These are phyloP conservation scores for Donacobius atricapilla DNA, from an alignment of 2,113 vertebrate genomes.

Conservation along the genomic window DNA sequence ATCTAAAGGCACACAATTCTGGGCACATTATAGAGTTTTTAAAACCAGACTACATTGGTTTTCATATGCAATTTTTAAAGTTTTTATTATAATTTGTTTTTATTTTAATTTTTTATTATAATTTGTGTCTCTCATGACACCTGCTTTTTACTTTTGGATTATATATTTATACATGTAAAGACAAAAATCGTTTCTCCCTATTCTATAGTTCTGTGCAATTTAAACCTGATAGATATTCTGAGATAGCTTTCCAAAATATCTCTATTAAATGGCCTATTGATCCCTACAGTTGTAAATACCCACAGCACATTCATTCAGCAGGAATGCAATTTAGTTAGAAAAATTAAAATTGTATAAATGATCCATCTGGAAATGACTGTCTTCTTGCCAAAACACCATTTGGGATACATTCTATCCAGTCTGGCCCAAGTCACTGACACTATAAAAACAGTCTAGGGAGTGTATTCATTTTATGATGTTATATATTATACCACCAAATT, in stretches of 20 bases:
- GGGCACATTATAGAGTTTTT: background rate
- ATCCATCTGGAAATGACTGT: constrained; percentile 26
- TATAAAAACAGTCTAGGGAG: background rate
- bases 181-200: background rate
- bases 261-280: constrained; percentile 8
- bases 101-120: no score
- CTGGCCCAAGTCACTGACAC: constrained; percentile 12
- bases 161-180: background rate
- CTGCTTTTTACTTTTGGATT: background rate
- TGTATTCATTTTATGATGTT: constrained; percentile 18
- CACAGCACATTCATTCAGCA: background rate
- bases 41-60: background rate
- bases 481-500: constrained; percentile 44
- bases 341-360: constrained; percentile 21
- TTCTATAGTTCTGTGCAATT: background rate
- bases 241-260: background rate
- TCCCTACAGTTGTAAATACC: background rate
- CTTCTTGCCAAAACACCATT: constrained; percentile 40
- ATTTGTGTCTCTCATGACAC: background rate
- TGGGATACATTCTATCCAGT: constrained; percentile 1
- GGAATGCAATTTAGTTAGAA: background rate
- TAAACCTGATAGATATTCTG: background rate
- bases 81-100: no score
- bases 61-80: background rate
- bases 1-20: background rate